phyloP scores from a whole-genome alignment of 2,888 invertebrate species.

The Lordiphosa fenestrarum region DNA sequence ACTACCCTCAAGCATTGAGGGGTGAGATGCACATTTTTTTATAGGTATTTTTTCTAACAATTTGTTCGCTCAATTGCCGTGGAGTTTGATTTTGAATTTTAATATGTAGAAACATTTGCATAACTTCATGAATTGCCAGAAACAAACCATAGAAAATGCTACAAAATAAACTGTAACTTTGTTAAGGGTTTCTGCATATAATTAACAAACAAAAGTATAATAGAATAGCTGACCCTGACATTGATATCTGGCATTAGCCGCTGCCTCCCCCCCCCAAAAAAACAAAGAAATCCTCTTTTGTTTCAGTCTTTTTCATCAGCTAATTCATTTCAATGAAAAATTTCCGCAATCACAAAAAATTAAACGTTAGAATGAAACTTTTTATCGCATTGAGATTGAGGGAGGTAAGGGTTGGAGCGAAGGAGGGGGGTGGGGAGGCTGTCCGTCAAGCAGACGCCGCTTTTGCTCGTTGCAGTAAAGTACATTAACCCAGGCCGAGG shows the following conservation, averaged over 20 bases:
- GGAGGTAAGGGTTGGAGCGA: not conserved
- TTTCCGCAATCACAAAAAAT: conserved; percentile 65
- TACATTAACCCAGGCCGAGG: conserved; percentile 62
- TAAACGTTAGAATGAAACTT: conserved; percentile 65
- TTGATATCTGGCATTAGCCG: conserved; percentile 59
- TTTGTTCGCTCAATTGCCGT: conserved; percentile 52
- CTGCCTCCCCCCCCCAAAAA: not conserved
- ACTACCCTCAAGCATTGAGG: conserved; percentile 21
- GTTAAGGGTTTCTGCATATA: conserved; percentile 34
- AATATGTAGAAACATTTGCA: conserved; percentile 45
- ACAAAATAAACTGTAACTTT: conserved; percentile 68
- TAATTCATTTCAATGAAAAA: conserved; percentile 70
- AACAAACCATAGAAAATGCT: conserved; percentile 64
- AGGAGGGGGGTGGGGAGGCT: conserved; percentile 27
- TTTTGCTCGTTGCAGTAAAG: conserved; percentile 39
- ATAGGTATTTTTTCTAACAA: conserved; percentile 22
- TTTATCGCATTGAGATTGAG: conserved; percentile 26
- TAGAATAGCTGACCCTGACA: conserved; percentile 52
- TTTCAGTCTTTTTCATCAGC: conserved; percentile 37
- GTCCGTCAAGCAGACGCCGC: conserved; percentile 57
- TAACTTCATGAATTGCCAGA: conserved; percentile 61
- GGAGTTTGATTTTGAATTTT: conserved; percentile 43
- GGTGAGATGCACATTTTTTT: conserved; percentile 18
- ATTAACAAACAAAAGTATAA: conserved; percentile 20
- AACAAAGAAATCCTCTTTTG: conserved; percentile 15